Percentiles rank a stretch among this genome's conserved stretches.
Evolutionary conservation across 2,797 vertebrate species (phyloP).

Genomic region (Malacoctenus gilli): DNA sequence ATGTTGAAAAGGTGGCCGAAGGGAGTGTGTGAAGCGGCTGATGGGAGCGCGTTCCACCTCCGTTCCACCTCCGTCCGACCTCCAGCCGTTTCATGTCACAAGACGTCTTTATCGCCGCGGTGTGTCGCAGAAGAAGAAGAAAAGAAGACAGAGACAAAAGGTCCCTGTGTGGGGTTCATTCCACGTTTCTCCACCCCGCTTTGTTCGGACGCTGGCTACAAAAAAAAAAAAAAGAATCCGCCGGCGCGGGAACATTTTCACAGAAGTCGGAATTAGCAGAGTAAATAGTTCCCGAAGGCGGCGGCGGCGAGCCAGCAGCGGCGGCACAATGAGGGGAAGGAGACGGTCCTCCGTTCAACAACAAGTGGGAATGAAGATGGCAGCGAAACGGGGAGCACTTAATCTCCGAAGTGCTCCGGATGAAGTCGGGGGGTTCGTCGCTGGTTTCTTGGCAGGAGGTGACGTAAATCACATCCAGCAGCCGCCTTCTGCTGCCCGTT

Average conservation of each 20-base stretch:
- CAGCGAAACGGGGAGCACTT: slow-evolving; percentile 53
- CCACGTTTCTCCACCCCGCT: slow-evolving; percentile 17
- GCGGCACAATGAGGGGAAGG: slow-evolving; percentile 14
- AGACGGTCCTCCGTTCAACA: slow-evolving; percentile 34
- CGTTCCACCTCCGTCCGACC: no score
- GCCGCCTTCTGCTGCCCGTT: slow-evolving; percentile 33
- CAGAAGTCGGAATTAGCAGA: slow-evolving; percentile 51
- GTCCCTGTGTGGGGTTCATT: slow-evolving; percentile 6
- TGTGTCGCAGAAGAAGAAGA: no score
- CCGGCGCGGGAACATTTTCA: slow-evolving; percentile 27
- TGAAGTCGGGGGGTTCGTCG: slow-evolving; percentile 48
- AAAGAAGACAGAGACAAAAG: no score
- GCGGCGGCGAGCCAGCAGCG: slow-evolving; percentile 26
- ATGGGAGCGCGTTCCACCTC: slow-evolving; percentile 18
- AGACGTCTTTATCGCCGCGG: no score
- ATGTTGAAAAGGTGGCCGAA: slow-evolving; percentile 41
- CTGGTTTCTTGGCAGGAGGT: slow-evolving; percentile 53
- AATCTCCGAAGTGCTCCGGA: slow-evolving; percentile 57
- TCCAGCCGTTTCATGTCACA: no score
- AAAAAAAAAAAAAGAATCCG: no score
- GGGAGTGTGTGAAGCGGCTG: slow-evolving; percentile 41
- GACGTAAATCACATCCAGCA: slow-evolving; percentile 44
- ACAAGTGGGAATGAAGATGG: slow-evolving; percentile 50
- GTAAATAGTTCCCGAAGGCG: slow-evolving; percentile 39
- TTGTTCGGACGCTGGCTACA: background rate